Percentiles rank a stretch among this genome's conserved stretches.
phyloP scores from a whole-genome alignment of 2,113 vertebrate species.

The Telmatochromis sp. region DNA sequence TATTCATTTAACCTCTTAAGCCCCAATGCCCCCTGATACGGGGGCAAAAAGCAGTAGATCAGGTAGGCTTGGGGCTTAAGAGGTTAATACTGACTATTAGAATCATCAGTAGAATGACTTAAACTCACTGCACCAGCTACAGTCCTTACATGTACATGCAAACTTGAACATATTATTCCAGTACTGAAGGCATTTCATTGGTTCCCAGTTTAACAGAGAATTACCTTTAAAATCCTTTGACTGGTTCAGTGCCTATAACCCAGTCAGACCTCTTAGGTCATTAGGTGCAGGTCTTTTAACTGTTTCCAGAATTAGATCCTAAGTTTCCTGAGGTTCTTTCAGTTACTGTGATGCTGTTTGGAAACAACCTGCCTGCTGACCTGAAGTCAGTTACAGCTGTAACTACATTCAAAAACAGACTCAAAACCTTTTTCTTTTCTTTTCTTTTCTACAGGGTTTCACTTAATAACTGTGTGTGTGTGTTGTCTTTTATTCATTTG shows the following conservation, averaged over 20 bases:
- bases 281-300: not conserved
- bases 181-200: not conserved
- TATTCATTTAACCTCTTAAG: no score
- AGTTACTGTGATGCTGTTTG: not conserved
- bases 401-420: not conserved
- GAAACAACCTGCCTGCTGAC: not conserved
- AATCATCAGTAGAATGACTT: not conserved
- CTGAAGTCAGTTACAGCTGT: not conserved
- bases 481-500: not conserved
- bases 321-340: not conserved
- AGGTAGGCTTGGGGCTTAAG: no score
- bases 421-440: not conserved
- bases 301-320: not conserved
- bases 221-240: not conserved
- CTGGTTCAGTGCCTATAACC: not conserved
- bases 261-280: not conserved
- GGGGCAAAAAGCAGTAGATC: no score
- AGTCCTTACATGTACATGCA: not conserved
- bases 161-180: not conserved
- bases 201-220: not conserved
- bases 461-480: not conserved
- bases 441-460: not conserved
- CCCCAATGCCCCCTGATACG: no score
- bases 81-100: not conserved
- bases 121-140: not conserved